phyloP scores from a whole-genome alignment of 1,140 invertebrate genomes.

The Paramacrobiotus metropolitanus region DNA sequence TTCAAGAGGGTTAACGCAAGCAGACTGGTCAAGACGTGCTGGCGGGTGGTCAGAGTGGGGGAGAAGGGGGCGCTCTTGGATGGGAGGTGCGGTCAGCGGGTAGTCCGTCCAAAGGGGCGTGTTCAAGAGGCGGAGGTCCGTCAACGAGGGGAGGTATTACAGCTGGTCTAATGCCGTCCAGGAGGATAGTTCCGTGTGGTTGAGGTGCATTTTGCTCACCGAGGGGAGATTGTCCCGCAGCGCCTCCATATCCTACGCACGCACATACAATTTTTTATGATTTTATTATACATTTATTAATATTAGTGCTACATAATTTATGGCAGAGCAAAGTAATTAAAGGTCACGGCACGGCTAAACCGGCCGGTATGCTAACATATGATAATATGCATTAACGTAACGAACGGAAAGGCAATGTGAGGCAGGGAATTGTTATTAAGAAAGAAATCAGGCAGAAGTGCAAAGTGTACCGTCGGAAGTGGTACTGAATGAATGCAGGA shows the following conservation, averaged over 20 bases:
- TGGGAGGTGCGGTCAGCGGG: background rate
- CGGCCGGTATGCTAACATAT: no score
- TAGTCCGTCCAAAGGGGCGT: background rate
- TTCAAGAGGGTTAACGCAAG: background rate
- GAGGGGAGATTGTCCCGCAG: background rate
- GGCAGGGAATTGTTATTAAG: no score
- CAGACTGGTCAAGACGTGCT: background rate
- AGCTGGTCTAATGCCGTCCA: background rate
- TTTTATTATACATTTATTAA: background rate
- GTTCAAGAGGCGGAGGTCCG: background rate
- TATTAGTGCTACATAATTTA: no score
- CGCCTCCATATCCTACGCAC: background rate
- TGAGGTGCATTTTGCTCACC: background rate
- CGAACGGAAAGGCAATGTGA: no score
- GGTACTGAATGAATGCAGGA: no score
- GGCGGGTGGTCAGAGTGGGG: background rate
- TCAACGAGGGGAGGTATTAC: background rate
- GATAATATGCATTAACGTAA: no score
- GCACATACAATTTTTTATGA: background rate
- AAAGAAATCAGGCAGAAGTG: no score
- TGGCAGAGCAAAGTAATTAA: no score
- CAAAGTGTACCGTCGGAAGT: no score
- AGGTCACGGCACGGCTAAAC: no score
- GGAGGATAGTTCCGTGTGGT: background rate
- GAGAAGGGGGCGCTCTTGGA: background rate